These are phyloP conservation scores for Sebastes taczanowskii DNA, from an alignment of 2,797 vertebrate genomes.

Conservation along the genomic window DNA sequence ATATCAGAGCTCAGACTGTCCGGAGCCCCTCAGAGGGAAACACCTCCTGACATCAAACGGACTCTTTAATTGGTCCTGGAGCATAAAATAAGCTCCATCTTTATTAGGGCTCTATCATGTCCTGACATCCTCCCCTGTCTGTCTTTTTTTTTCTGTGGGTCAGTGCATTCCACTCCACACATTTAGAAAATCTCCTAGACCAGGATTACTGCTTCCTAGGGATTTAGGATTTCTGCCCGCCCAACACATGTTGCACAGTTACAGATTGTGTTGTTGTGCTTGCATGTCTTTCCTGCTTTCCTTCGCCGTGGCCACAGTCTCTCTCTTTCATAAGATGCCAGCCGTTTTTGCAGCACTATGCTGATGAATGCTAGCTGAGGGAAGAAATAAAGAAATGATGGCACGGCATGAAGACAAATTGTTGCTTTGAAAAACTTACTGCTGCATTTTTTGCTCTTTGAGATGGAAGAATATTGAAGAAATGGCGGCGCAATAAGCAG, in stretches of 20 bases:
- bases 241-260: slow-evolving; percentile 75
- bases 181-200: slow-evolving; percentile 85
- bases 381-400: slow-evolving; percentile 20
- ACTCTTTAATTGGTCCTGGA: slow-evolving; percentile 14
- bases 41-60: slow-evolving; percentile 7
- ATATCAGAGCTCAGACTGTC: slow-evolving; percentile 2
- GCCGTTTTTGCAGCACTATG: neutral
- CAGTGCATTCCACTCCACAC: slow-evolving; percentile 52
- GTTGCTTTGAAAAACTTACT: slow-evolving; percentile 7
- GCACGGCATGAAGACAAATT: slow-evolving; percentile 31
- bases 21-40: neutral
- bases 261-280: slow-evolving; percentile 19
- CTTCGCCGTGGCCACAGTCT: neutral
- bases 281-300: slow-evolving; percentile 17
- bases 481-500: slow-evolving; percentile 20
- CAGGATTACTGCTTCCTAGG: slow-evolving; percentile 86
- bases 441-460: slow-evolving; percentile 20
- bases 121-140: neutral
- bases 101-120: neutral
- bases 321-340: slow-evolving; percentile 22
- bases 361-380: slow-evolving; percentile 5
- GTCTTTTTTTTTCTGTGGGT: slow-evolving; percentile 21
- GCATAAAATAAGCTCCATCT: neutral
- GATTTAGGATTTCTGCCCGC: slow-evolving; percentile 86
- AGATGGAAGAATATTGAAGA: slow-evolving; percentile 43